A percentile compares a stretch with the other conserved stretches of the same genome.
These are phyloP conservation scores for Gopherus evgoodei DNA, from an alignment of 2,113 vertebrate species.

Conservation along the genomic window DNA sequence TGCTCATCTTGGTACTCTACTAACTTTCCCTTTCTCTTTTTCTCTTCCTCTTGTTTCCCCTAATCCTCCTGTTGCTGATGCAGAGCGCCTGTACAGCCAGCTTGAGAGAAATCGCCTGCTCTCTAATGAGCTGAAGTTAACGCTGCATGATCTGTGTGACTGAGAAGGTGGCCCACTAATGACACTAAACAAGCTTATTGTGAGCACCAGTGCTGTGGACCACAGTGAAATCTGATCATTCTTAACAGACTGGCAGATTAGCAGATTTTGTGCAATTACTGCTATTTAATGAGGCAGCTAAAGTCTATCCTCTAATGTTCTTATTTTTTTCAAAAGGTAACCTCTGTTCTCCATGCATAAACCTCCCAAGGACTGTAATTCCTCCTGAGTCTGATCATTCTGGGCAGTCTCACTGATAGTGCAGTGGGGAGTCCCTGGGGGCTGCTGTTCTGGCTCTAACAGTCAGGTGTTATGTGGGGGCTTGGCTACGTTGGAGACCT, in stretches of 20 bases:
- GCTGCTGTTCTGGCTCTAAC: too few relatives aligned
- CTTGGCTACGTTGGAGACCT: neutral
- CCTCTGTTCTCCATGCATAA: neutral
- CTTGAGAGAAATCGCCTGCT: slow-evolving; percentile 84
- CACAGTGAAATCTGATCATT: slow-evolving; percentile 57
- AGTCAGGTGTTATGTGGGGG: neutral
- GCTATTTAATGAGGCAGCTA: slow-evolving; percentile 45
- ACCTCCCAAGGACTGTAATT: neutral
- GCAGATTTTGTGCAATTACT: slow-evolving; percentile 29
- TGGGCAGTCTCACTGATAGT: neutral
- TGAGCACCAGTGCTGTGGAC: slow-evolving; percentile 65
- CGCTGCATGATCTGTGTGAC: slow-evolving; percentile 85
- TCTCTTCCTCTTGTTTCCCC: slow-evolving; percentile 60
- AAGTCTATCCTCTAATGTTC: neutral
- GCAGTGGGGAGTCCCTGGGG: neutral
- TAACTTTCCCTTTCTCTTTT: slow-evolving; percentile 77
- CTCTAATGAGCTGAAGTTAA: slow-evolving; percentile 84
- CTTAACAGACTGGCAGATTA: slow-evolving; percentile 44
- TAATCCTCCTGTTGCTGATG: slow-evolving; percentile 30
- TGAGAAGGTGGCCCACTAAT: slow-evolving; percentile 77
- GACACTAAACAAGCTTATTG: slow-evolving; percentile 57
- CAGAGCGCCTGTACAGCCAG: slow-evolving; percentile 83
- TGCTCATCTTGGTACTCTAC: slow-evolving; percentile 48
- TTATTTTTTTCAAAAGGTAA: slow-evolving; percentile 1
- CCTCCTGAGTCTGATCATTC: neutral